Conservation (phyloP, 2,797 vertebrate genomes). For the Hephaestus fuliginosus region DNA sequence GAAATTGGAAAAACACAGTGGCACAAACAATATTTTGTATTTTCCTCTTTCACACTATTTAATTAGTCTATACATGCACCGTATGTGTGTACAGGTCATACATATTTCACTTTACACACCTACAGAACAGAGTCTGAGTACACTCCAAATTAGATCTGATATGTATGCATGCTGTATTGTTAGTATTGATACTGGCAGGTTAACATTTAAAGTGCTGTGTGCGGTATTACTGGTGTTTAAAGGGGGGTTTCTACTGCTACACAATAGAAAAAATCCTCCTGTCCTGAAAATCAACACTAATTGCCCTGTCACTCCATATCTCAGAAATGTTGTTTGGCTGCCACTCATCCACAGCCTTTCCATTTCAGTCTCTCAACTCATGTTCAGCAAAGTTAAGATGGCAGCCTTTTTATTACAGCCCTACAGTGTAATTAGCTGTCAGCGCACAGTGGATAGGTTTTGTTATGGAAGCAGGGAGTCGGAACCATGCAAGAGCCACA, state of each 20-base stretch:
- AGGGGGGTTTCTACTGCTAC: constrained; percentile 4
- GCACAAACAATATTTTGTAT: neutral
- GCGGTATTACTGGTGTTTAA: neutral
- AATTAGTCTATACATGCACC: neutral
- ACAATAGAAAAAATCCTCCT: constrained; percentile 19
- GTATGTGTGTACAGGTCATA: neutral
- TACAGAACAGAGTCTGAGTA: neutral
- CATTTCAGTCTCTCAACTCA: constrained; percentile 51
- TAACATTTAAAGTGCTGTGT: constrained; percentile 4
- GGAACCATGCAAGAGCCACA: constrained; percentile 38
- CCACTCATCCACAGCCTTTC: constrained; percentile 58
- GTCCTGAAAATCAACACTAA: constrained; percentile 51
- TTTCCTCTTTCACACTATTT: neutral
- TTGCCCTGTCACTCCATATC: constrained; percentile 54
- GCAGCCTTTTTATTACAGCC: constrained; percentile 67
- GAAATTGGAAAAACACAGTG: neutral
- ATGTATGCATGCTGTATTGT: neutral
- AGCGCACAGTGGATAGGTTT: constrained; percentile 47
- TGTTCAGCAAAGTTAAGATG: constrained; percentile 66
- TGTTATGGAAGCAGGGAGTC: constrained; percentile 49
- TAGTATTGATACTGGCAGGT: neutral
- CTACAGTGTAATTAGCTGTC: constrained; percentile 77
- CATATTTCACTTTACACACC: neutral
- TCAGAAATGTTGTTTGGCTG: constrained; percentile 66
- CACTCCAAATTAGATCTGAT: neutral